phyloP scores from a whole-genome alignment of 2,888 invertebrate species.

The Drosophila putrida region DNA sequence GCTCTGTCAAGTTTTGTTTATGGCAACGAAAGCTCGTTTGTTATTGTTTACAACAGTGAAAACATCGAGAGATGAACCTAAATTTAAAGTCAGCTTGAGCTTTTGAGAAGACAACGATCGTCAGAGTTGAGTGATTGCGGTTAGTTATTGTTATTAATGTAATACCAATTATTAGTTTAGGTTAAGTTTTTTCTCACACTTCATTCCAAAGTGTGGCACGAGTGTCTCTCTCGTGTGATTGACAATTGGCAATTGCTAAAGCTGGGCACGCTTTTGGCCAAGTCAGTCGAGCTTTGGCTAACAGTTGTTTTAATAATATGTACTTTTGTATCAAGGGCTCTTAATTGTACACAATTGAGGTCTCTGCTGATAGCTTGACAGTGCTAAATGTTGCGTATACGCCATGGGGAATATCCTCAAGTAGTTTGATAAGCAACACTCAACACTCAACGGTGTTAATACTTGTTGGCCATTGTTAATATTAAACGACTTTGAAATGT shows the following conservation, averaged over 20 bases:
- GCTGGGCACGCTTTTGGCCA: constrained; percentile 8
- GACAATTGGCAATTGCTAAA: constrained; percentile 15
- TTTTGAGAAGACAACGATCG: constrained; percentile 13
- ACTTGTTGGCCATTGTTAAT: constrained; percentile 16
- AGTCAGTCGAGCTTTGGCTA: constrained; percentile 3
- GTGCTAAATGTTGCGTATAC: constrained; percentile 42
- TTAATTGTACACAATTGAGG: constrained; percentile 20
- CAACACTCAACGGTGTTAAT: constrained; percentile 20
- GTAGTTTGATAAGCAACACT: constrained; percentile 47
- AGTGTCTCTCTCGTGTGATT: constrained; percentile 35
- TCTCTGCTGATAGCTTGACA: constrained; percentile 30
- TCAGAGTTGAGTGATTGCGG: constrained; percentile 51
- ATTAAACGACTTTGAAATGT: constrained; percentile 54
- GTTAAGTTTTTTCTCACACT: constrained; percentile 41
- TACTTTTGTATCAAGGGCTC: constrained; percentile 35
- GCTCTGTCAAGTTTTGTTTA: constrained; percentile 17
- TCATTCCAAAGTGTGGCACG: constrained; percentile 33
- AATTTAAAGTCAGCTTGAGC: neutral
- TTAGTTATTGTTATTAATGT: constrained; percentile 30
- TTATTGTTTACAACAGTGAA: constrained; percentile 33
- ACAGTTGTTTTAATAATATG: constrained; percentile 22
- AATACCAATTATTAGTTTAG: constrained; percentile 30
- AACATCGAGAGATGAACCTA: neutral
- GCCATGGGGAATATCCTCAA: constrained; percentile 29
- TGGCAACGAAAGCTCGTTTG: constrained; percentile 35